Evolutionary conservation across 1,140 invertebrate genomes (phyloP), one percentile per base, ranked within the genome.

Genomic region (Bombus vancouverensis): DNA sequence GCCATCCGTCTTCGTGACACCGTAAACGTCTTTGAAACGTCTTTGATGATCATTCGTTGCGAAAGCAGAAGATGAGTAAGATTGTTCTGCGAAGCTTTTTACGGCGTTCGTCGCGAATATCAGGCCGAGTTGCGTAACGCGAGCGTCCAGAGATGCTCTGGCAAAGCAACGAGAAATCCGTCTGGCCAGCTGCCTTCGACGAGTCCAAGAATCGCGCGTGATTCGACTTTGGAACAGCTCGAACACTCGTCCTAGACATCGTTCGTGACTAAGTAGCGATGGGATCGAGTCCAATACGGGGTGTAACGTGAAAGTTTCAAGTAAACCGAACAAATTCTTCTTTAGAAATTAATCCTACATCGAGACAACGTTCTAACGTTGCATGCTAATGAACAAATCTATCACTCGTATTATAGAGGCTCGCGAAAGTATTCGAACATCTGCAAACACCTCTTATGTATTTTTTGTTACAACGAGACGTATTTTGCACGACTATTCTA

Each of bases 161-260:
- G n/a, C 47, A 18, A n/a, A 8, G 32, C 32, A 28, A 39, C 42
- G 81, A 53, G 72, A 83, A 66, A 76, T 76, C 72, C 1, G 42
- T n/a, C 42, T 76, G 72, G 59, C 39, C 42, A 39, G 28, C 3
- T 44, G 42, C 59, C 42, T 65, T 53, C 15, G 59, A 34, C 53
- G 15, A 34, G 73, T 87, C 32, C 47, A 37, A 76, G 73, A 80
- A 39, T 65, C 62, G 83, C 78, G 34, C 89, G 83, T 88, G 77
- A 73, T 83, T 76, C 32, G 89, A 74, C 34, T 83, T 81, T 25
- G 57, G 32, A 90, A 79, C 37, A 34, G 62, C 59, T 70, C 0
- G 9, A n/a, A 47, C n/a, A 62, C 57, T 22, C n/a, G 82, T 87
- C 82, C 71, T 87, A 85, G 85, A 89, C 85, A 83, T 89, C 72